phyloP scores from a whole-genome alignment of 2,888 invertebrate species.

The Rhagium mordax region DNA sequence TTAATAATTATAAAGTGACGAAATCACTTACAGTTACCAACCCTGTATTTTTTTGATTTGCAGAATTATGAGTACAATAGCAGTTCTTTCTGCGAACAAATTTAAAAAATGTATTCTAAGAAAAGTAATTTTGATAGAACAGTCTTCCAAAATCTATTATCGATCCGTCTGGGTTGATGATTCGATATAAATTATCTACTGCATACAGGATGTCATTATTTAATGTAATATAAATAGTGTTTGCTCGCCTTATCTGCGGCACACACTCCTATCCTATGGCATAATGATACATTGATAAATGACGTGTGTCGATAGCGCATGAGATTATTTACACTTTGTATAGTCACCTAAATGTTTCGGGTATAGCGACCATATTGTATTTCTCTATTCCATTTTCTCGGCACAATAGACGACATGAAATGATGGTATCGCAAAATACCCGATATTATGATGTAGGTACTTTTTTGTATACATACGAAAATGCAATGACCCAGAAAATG shows the following conservation, averaged over 20 bases:
- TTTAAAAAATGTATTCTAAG: conserved; percentile 24
- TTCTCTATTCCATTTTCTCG: conserved; percentile 26
- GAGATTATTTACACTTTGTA: conserved; percentile 33
- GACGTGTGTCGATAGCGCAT: conserved; percentile 34
- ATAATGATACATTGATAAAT: conserved; percentile 38
- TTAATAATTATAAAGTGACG: neutral
- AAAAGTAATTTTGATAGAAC: conserved; percentile 17
- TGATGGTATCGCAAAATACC: conserved; percentile 12
- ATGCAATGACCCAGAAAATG: neutral
- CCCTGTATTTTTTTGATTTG: neutral
- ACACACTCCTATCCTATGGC: conserved; percentile 23
- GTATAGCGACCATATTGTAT: conserved; percentile 26
- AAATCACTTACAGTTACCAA: neutral
- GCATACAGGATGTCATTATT: conserved; percentile 42
- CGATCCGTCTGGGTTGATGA: conserved; percentile 23
- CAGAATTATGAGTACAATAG: neutral
- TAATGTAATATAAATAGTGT: conserved; percentile 33
- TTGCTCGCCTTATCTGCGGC: conserved; percentile 36
- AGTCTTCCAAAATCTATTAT: conserved; percentile 11
- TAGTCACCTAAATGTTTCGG: conserved; percentile 24
- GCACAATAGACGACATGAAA: conserved; percentile 21
- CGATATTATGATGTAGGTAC: neutral
- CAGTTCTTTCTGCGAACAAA: conserved; percentile 16
- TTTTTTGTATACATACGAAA: neutral
- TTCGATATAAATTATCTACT: conserved; percentile 32